Base-by-base conservation (phyloP, 1,140 invertebrate species). In the Brachionus calyciflorus region DNA sequence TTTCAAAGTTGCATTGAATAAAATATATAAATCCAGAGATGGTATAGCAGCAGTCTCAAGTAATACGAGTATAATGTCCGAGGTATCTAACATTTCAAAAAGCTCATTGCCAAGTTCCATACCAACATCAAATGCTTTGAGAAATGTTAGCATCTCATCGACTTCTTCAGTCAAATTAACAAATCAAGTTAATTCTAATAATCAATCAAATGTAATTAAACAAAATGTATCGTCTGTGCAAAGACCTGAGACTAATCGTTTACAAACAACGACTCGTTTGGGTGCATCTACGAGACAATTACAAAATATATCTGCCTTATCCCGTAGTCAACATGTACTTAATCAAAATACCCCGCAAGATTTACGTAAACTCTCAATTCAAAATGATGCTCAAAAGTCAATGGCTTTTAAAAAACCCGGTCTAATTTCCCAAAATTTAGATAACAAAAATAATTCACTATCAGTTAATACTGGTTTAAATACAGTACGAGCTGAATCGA, bases 41-140 rank as follows among this genome's bases (percentile, higher is more conserved):
- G 60, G 60, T 14, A 65, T 65, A 28, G 44, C 60, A 12, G 60
- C 60, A 14, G 41, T 65, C 5, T 65, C 60, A 12, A 73, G 69
- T 49, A 73, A 55, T 28, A 53, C 69, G 5, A 73, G 69, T 30
- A 55, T 73, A 3, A 73, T 73, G 69, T 73, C 69, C 1, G 69
- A 73, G 7, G 28, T 73, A 2, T 73, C 69, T 1, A 73, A 73
- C 30, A 19, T 55, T 7, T 73, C 69, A 9, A 65, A 65, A 65
- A 44, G 19, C 21, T 65, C 60, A 7, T 19, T 46, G 33, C 41
- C 60, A 28, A 65, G 37, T 26, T 65, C 60, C 9, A 26, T 44
- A 10, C 41, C 60, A 26, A 17, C 40, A 12, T 46, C 44, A 14
- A 46, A 46, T 46, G 44, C 44, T 7, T 14, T 46, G 4, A 46